Evolutionary conservation across 2,797 vertebrate species (phyloP).

Genomic region (Poeciliopsis presidionis): DNA sequence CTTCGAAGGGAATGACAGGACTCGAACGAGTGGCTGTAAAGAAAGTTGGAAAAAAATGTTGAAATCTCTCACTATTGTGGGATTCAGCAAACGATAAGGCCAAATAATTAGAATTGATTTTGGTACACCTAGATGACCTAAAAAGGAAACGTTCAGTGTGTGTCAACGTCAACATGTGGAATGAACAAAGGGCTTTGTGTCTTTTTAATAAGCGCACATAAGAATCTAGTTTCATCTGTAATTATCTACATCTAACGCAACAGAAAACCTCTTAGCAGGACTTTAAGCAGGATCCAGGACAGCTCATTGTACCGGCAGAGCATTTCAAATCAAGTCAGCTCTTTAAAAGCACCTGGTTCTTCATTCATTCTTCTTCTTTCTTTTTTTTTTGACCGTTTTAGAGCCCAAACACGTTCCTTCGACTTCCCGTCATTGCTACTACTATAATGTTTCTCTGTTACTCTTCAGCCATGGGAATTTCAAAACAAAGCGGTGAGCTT

Average conservation of each 20-base stretch:
- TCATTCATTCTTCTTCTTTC: not conserved
- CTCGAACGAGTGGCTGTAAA: not conserved
- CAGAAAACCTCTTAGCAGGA: constrained; percentile 1
- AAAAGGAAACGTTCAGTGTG: not conserved
- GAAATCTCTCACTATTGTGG: not conserved
- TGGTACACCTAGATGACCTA: not conserved
- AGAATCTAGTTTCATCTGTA: not conserved
- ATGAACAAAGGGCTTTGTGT: not conserved
- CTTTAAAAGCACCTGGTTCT: not conserved
- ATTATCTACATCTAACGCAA: not conserved
- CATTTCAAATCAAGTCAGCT: constrained; percentile 7
- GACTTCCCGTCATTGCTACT: not conserved
- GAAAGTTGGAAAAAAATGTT: not conserved
- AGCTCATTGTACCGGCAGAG: not conserved
- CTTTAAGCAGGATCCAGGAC: not conserved
- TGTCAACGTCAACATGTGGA: not conserved
- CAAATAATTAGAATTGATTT: not conserved
- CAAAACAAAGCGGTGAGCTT: constrained; percentile 37
- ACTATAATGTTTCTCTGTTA: constrained; percentile 33
- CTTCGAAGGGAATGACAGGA: no score
- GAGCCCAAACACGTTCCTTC: constrained; percentile 22
- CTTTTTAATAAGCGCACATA: not conserved
- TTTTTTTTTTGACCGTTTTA: not conserved
- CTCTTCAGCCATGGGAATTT: constrained; percentile 28
- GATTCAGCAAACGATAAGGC: not conserved